A percentile compares a stretch with the other conserved stretches of the same genome.
These are phyloP conservation scores for Drosophila sordidula DNA, from an alignment of 2,888 invertebrate genomes.

Conservation along the genomic window DNA sequence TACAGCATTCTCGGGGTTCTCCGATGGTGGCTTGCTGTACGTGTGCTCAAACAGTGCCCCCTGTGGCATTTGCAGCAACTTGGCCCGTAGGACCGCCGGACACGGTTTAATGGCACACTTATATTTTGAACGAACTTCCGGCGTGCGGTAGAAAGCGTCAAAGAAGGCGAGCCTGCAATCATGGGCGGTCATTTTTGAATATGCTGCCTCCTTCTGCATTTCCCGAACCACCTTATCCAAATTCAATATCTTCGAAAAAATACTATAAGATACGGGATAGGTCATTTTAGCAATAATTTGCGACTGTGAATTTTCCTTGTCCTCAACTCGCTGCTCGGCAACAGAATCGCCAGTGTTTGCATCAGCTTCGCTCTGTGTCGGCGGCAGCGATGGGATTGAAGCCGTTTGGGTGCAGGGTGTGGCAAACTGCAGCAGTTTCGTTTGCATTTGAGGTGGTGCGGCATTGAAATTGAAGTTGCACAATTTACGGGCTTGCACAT, in stretches of 20 bases:
- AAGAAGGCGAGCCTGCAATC: constrained; percentile 34
- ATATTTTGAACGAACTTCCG: constrained; percentile 39
- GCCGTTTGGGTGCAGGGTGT: neutral
- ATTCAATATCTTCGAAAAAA: constrained; percentile 28
- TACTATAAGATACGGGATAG: constrained; percentile 39
- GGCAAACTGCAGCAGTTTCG: constrained; percentile 34
- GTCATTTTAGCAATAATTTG: no score
- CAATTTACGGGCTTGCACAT: constrained; percentile 10
- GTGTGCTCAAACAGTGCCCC: neutral
- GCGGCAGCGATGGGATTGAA: neutral
- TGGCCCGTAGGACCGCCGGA: constrained; percentile 11
- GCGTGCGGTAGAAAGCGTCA: constrained; percentile 39
- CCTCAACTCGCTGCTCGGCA: neutral
- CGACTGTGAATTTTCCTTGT: no score
- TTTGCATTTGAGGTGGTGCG: constrained; percentile 26
- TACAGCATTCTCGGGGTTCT: no score
- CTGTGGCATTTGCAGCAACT: constrained; percentile 32
- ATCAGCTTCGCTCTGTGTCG: neutral
- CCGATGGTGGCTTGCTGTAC: neutral
- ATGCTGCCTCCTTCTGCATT: constrained; percentile 38
- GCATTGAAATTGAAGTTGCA: constrained; percentile 39
- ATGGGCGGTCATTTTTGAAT: neutral
- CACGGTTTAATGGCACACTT: constrained; percentile 15
- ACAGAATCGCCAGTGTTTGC: neutral
- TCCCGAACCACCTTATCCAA: constrained; percentile 37